Conservation (phyloP, 1,140 invertebrate genomes). For the Hypsibius dujardini region DNA sequence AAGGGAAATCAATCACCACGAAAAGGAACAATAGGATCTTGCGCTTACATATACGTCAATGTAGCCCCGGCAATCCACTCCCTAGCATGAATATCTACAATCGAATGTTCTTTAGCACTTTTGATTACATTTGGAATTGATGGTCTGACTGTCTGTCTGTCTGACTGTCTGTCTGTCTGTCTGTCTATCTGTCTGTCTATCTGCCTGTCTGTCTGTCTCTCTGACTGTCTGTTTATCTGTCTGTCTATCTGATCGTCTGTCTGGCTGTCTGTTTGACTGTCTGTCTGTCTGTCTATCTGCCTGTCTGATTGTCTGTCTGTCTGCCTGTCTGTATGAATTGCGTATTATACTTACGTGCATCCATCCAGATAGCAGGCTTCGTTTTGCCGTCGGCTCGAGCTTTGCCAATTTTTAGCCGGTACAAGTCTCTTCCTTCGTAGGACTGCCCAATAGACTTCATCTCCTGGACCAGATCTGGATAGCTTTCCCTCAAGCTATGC, state of each 20-base stretch:
- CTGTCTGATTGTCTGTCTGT: constrained; percentile 38
- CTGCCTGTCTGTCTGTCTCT: too few species aligned
- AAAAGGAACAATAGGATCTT: too few species aligned
- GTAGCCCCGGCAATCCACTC: constrained; percentile 80
- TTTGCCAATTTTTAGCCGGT: constrained; percentile 43
- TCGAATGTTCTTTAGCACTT: too few species aligned
- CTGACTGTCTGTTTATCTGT: too few species aligned
- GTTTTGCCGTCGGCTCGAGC: constrained; percentile 26
- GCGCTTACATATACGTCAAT: constrained; percentile 47
- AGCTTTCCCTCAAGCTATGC: constrained; percentile 42
- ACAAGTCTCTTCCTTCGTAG: constrained; percentile 51
- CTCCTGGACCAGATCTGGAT: constrained; percentile 46
- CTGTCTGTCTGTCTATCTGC: too few species aligned
- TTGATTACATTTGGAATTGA: too few species aligned
- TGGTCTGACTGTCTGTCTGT: too few species aligned
- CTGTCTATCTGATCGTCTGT: too few species aligned
- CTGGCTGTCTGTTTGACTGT: too few species aligned
- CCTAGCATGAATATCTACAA: constrained; percentile 64
- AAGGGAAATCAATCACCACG: too few species aligned
- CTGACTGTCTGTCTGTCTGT: too few species aligned
- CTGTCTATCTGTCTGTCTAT: too few species aligned
- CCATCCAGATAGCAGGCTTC: constrained; percentile 43
- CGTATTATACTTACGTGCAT: constrained; percentile 36
- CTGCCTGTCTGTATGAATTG: constrained; percentile 11
- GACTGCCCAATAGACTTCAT: constrained; percentile 56